phyloP scores from a whole-genome alignment of 2,113 vertebrate species.

The Brachirus orientalis region DNA sequence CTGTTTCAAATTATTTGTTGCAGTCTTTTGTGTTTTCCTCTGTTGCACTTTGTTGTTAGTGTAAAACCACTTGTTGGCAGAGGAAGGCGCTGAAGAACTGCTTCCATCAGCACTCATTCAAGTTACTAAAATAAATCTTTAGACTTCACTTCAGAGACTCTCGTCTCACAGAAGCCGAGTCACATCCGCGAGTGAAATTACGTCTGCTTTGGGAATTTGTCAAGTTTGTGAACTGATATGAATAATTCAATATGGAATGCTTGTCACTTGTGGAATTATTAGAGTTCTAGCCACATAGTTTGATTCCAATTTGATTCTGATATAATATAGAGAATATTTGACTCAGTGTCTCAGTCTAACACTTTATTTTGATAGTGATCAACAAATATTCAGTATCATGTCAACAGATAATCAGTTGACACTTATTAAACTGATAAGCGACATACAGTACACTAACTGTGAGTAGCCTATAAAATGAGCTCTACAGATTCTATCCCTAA shows the following conservation, averaged over 20 bases:
- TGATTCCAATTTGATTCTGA: background rate
- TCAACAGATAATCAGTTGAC: too few relatives aligned
- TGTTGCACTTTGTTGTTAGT: conserved; percentile 15
- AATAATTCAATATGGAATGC: conserved; percentile 3
- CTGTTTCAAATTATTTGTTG: conserved; percentile 12
- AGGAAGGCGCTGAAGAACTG: conserved; percentile 23
- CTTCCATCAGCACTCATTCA: conserved; percentile 32
- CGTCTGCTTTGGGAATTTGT: background rate
- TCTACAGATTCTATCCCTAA: too few relatives aligned
- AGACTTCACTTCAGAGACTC: background rate
- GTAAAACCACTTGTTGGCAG: conserved; percentile 7
- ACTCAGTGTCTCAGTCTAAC: too few relatives aligned
- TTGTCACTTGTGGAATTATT: conserved; percentile 16
- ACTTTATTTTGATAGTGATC: too few relatives aligned
- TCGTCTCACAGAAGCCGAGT: conserved; percentile 22
- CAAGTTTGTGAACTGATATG: background rate
- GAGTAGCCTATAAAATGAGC: too few relatives aligned
- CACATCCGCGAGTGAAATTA: background rate
- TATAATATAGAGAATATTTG: too few relatives aligned
- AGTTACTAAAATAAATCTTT: background rate
- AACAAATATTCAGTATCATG: too few relatives aligned
- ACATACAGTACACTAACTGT: too few relatives aligned
- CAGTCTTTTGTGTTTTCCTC: background rate
- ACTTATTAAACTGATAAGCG: too few relatives aligned
- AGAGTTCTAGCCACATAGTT: background rate